Conservation (phyloP, 1,140 invertebrate species). For the Brachionus koreanus region DNA sequence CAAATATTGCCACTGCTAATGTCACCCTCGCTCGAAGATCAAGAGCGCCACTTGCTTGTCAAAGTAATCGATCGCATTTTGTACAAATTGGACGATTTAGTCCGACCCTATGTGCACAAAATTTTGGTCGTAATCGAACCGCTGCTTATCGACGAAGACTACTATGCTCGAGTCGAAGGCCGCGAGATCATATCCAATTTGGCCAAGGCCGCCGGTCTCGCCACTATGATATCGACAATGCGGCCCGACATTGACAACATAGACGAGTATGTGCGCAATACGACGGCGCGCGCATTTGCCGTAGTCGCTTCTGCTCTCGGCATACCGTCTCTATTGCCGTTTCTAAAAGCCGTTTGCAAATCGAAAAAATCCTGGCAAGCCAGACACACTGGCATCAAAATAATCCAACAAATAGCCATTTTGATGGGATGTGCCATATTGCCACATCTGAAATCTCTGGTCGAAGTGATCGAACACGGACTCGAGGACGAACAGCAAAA, state of each 20-base stretch:
- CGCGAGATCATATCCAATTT: constrained; percentile 99
- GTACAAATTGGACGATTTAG: constrained; percentile 97
- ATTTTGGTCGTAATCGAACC: constrained; percentile 99
- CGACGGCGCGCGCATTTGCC: constrained; percentile 95
- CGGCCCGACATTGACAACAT: constrained; percentile 99
- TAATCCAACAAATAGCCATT: constrained; percentile 99
- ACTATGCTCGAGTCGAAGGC: constrained; percentile 97
- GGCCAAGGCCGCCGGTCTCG: constrained; percentile 97
- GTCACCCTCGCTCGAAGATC: constrained; percentile 98
- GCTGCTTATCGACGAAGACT: constrained; percentile 97
- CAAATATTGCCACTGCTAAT: constrained; percentile 96
- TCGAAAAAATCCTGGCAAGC: constrained; percentile 99
- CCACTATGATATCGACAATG: constrained; percentile 99
- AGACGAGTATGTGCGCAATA: constrained; percentile 98
- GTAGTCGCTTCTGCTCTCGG: constrained; percentile 97
- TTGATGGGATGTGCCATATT: constrained; percentile 99
- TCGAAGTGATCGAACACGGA: constrained; percentile 98
- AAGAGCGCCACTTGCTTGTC: constrained; percentile 96
- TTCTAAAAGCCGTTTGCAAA: constrained; percentile 96
- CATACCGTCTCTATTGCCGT: constrained; percentile 93
- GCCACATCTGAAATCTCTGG: constrained; percentile 92
- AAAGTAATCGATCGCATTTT: constrained; percentile 97
- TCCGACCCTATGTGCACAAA: constrained; percentile 98
- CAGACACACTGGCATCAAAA: constrained; percentile 96
- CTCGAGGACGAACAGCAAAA: constrained; percentile 71